Base-by-base conservation (phyloP, 2,113 vertebrate species). In the Phylloscopus trochiloides region DNA sequence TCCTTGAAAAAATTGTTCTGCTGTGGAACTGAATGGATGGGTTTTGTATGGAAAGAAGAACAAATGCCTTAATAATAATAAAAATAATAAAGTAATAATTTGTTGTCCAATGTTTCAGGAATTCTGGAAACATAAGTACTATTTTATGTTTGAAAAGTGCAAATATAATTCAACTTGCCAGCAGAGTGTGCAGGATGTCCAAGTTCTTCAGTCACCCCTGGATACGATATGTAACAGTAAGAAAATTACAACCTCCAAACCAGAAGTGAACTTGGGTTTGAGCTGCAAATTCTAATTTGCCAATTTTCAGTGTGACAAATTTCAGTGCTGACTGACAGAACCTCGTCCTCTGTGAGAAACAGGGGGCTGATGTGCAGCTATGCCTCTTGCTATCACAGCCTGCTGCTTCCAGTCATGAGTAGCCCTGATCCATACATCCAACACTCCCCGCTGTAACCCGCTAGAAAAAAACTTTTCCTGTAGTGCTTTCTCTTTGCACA, bases 391-490 rank as follows among this genome's bases (percentile, higher is more conserved):
- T 54, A 2, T 63, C 25, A 22, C 29, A 59, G 4, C 22, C 24
- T 31, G 21, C 22, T 86, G 17, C 55, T 88, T 61, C n/a, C 36
- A 36, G 38, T 42, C 65, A 28, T 19, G 17, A 40, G 29, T 24
- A 31, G 9, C 40, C 43, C 14, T n/a, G 12, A 32, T 17, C 55
- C 29, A n/a, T 8, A 3, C 3, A 6, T 59, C 28, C 28, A 61
- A 32, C 0, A 1, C 6, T 79, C 16, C 14, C n/a, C 1, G 1
- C 28, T 50, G 4, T 14, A 48, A 52, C 14, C 3, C 4, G 3
- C 18, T 48, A 48, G 47, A 52, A 79, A 57, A 18, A 43, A 43
- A 20, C 0, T 10, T 28, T 24, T 59, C 19, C 22, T 57, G 25
- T 17, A 5, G 16, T 17, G 8, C 28, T 83, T 88, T 57, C n/a